These are phyloP conservation scores for Anseranas semipalmata DNA, from an alignment of 2,113 vertebrate genomes.

Conservation along the genomic window DNA sequence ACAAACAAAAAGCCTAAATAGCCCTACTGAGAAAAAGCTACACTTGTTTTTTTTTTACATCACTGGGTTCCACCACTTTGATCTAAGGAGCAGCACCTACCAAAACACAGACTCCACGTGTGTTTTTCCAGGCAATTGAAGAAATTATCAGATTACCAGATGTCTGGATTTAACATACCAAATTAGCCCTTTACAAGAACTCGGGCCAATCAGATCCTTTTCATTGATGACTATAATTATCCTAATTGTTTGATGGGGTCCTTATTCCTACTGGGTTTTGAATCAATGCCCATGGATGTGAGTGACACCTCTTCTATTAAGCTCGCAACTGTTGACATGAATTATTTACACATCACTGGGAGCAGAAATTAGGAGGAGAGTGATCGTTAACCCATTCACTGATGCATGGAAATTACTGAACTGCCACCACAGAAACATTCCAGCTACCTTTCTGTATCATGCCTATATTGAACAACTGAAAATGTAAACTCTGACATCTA, in stretches of 20 bases:
- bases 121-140: conserved; percentile 50
- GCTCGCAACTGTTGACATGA: not conserved
- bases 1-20: not conserved
- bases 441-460: not conserved
- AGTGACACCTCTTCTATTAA: not conserved
- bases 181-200: not conserved
- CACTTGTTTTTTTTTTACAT: not conserved
- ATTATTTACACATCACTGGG: not conserved
- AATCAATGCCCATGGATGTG: not conserved
- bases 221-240: not conserved
- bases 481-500: not conserved
- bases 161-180: conserved; percentile 47
- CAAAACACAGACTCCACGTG: conserved; percentile 4
- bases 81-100: conserved; percentile 16
- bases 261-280: not conserved
- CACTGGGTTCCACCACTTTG: conserved; percentile 35
- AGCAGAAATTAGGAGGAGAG: not conserved
- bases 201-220: not conserved
- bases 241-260: not conserved
- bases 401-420: not conserved
- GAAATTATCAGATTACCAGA: conserved; percentile 31
- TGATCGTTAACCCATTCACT: not conserved
- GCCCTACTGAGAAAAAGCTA: not conserved
- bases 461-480: not conserved
- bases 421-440: not conserved